Percentiles rank a stretch among this genome's conserved stretches.
These are phyloP conservation scores for Thera obeliscata DNA, from an alignment of 2,888 invertebrate species.

Conservation along the genomic window DNA sequence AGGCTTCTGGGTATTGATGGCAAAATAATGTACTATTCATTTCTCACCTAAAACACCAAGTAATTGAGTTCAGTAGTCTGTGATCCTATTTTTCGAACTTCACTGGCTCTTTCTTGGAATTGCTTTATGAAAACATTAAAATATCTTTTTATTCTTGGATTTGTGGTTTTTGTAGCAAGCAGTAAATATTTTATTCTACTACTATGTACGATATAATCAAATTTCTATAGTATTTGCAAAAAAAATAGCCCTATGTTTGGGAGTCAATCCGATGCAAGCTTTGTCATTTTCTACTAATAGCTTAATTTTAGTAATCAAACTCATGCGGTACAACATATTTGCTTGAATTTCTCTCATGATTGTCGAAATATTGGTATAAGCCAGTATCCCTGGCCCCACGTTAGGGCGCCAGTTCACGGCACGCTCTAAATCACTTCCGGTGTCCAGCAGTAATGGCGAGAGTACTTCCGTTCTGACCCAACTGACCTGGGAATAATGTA, in stretches of 20 bases:
- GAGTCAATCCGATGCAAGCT: not conserved
- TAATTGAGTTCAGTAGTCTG: slow-evolving; percentile 20
- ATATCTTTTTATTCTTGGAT: not conserved
- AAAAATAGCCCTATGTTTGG: slow-evolving; percentile 10
- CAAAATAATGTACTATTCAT: not conserved
- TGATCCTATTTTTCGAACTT: slow-evolving; percentile 14
- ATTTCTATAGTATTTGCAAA: not conserved
- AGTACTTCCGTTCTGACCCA: slow-evolving; percentile 48
- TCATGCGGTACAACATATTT: no score
- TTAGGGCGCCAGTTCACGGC: slow-evolving; percentile 24
- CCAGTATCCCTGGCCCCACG: slow-evolving; percentile 9
- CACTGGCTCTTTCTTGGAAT: slow-evolving; percentile 2
- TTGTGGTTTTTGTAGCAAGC: not conserved
- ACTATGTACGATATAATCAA: not conserved
- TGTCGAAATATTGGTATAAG: not conserved
- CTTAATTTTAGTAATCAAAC: no score
- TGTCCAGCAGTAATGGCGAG: slow-evolving; percentile 56
- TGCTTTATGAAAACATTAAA: not conserved
- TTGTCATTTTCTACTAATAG: no score
- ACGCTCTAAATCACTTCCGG: slow-evolving; percentile 62
- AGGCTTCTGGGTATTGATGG: not conserved
- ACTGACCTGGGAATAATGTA: slow-evolving; percentile 49
- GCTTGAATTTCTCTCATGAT: not conserved
- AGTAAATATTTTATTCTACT: not conserved
- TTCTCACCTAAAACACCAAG: slow-evolving; percentile 17